Evolutionary conservation across 2,888 invertebrate species (phyloP).

Genomic region (Calameuta pallipes): DNA sequence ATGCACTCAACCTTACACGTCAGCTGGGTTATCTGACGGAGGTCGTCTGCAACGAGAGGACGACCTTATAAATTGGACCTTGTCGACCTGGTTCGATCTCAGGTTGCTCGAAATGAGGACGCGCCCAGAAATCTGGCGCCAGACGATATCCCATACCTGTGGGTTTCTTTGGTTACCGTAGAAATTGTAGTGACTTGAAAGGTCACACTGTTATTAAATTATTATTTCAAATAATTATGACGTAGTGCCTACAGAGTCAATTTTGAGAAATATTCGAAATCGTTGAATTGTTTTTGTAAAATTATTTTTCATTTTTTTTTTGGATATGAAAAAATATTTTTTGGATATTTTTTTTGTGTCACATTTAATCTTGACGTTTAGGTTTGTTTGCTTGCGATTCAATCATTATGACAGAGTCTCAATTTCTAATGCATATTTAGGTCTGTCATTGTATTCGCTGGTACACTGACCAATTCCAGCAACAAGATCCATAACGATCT

Average conservation of each 20-base stretch:
- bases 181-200: not conserved
- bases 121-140: slow-evolving; percentile 30
- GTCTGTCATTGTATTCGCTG: not conserved
- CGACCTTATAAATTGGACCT: slow-evolving; percentile 38
- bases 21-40: slow-evolving; percentile 30
- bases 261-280: not conserved
- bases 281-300: too few species aligned
- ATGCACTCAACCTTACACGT: not conserved
- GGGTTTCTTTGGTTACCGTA: not conserved
- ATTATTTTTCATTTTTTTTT: too few species aligned
- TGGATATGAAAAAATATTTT: too few species aligned
- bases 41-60: slow-evolving; percentile 26
- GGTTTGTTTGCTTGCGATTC: not conserved
- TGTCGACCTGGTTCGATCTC: slow-evolving; percentile 23
- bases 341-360: too few species aligned
- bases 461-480: not conserved
- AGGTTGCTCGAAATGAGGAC: slow-evolving; percentile 28
- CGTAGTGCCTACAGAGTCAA: too few species aligned
- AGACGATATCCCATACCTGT: slow-evolving; percentile 17
- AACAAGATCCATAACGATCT: not conserved
- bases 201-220: not conserved
- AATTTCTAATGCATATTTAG: not conserved
- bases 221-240: not conserved
- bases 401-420: not conserved
- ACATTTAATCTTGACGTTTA: too few species aligned